phyloP scores from a whole-genome alignment of 2,888 invertebrate genomes.

The Nipponacmea schrenckii region DNA sequence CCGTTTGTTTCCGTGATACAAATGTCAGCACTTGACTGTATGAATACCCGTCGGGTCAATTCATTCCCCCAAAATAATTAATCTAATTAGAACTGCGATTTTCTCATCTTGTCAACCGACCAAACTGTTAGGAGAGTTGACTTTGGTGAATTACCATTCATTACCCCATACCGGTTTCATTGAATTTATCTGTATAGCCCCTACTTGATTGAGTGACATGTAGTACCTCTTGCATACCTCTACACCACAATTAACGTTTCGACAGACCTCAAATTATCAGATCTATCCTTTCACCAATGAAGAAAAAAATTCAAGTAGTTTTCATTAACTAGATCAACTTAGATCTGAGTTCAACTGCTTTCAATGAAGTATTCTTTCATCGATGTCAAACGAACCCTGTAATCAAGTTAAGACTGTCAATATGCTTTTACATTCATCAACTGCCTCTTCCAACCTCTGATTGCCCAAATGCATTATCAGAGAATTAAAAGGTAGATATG shows the following conservation, averaged over 20 bases:
- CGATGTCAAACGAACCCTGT: too few relatives aligned
- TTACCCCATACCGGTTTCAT: conserved; percentile 1
- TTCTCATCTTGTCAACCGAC: background rate
- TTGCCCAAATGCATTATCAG: too few relatives aligned
- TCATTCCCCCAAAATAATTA: conserved; percentile 1
- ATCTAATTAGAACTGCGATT: background rate
- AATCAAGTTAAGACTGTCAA: too few relatives aligned
- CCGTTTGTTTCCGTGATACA: background rate
- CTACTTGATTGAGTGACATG: background rate
- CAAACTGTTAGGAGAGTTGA: background rate
- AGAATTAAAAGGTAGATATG: too few relatives aligned
- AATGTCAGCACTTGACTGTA: background rate
- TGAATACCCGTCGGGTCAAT: background rate
- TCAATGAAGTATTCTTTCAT: too few relatives aligned
- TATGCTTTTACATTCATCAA: too few relatives aligned
- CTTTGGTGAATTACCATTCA: background rate
- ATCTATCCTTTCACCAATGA: too few relatives aligned
- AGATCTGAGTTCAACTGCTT: too few relatives aligned
- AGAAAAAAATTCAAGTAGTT: too few relatives aligned
- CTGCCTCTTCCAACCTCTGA: too few relatives aligned
- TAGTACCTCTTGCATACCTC: background rate
- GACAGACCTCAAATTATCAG: background rate
- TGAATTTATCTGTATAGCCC: background rate
- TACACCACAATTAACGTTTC: background rate
- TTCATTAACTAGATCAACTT: too few relatives aligned